Percentiles rank a stretch among this genome's conserved stretches.
Conservation (phyloP, 2,888 invertebrate genomes). For the Acleris holmiana region DNA sequence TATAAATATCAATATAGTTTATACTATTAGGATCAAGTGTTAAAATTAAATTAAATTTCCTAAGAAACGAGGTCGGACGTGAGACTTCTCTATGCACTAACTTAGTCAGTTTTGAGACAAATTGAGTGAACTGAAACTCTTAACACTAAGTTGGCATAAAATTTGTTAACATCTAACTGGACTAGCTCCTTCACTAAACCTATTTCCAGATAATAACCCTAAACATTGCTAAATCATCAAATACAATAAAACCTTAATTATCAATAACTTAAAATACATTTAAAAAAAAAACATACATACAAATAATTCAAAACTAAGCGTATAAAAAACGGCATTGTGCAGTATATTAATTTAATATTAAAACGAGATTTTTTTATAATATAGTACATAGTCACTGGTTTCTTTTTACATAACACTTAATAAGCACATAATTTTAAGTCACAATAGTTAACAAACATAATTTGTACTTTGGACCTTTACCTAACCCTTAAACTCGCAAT, state of each 20-base stretch:
- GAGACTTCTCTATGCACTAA: conserved; percentile 48
- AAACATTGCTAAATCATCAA: conserved; percentile 46
- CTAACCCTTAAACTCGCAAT: conserved; percentile 4
- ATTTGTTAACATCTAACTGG: conserved; percentile 69
- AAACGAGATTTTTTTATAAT: conserved; percentile 39
- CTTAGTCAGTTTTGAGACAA: conserved; percentile 59
- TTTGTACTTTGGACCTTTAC: conserved; percentile 69
- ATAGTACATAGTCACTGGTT: conserved; percentile 38
- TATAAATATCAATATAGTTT: conserved; percentile 28
- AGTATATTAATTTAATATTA: conserved; percentile 40
- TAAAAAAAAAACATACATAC: conserved; percentile 60
- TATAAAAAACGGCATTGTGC: conserved; percentile 67
- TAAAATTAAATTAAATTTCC: conserved; percentile 19
- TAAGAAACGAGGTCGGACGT: conserved; percentile 46
- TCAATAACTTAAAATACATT: conserved; percentile 58
- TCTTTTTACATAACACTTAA: conserved; percentile 38
- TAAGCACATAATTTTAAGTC: conserved; percentile 46
- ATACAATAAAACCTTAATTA: conserved; percentile 42
- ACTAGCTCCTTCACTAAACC: conserved; percentile 77
- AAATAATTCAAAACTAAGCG: conserved; percentile 68
- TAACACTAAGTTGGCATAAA: conserved; percentile 65
- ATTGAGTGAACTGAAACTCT: conserved; percentile 46
- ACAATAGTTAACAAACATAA: conserved; percentile 48
- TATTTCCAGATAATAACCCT: conserved; percentile 48
- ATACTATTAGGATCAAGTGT: conserved; percentile 22